Evolutionary conservation across 2,113 vertebrate species (phyloP), one percentile per base, ranked within the genome.

Genomic region (Stercorarius parasiticus): DNA sequence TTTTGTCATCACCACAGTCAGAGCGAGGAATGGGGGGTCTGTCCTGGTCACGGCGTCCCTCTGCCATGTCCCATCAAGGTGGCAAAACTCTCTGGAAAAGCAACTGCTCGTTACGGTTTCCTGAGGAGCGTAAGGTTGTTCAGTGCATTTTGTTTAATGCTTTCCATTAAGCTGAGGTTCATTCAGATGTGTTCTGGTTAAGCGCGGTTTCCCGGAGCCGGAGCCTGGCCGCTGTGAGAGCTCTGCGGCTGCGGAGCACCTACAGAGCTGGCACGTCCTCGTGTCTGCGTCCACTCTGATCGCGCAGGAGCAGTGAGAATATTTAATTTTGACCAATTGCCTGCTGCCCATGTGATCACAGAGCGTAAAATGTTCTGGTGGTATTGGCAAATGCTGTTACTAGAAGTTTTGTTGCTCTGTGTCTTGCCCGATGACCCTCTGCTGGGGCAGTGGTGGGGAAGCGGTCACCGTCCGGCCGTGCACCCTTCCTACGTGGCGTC

Each of bases 401-500:
- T 52, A 43, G 77, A 40, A 61, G 13, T 78, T 82, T 13, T 26
- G 11, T 42, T 67, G 61, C 42, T 81, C 64, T 81, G 38, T 61
- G 8, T 70, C 59, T 26, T 0, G 1, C 15, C 47, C 29, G 58
- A 22, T 43, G 72, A 22, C 47, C 15, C 42, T 26, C 11, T 0
- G 0, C 34, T 34, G 82, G 18, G 72, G 66, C 23, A 62, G 42
- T 4, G 34, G 32, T 2, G 10, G 26, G 62, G 66, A 38, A 32
- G 58, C 5, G 8, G 59, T 55, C 27, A 1, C 36, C 10, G 20
- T 25, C 17, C 0, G 4, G 71, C 56, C 2, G 2, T 18, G 36
- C 16, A 3, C 0, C 0, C 34, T 67, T 26, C 23, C 42, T 3
- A 1, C 2, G 4, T 4, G 16, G 26, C 38, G 9, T n/a, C 34